phyloP scores from a whole-genome alignment of 2,797 vertebrate genomes.

The Sebastes miniatus region DNA sequence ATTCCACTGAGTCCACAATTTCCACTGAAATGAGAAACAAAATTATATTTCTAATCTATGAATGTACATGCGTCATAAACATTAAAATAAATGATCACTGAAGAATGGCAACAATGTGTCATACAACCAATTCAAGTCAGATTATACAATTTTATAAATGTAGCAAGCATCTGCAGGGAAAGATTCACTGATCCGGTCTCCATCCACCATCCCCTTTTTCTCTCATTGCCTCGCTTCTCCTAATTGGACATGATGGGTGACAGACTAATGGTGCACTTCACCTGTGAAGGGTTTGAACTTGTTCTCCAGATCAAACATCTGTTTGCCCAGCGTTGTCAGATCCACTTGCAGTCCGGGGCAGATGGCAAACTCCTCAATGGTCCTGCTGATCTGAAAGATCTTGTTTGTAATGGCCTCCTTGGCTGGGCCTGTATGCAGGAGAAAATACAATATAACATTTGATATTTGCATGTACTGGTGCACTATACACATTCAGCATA shows the following conservation, averaged over 20 bases:
- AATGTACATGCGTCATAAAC: neutral
- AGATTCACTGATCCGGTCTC: neutral
- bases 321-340: conserved; percentile 90
- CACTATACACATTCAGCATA: neutral
- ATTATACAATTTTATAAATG: neutral
- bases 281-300: conserved; percentile 99
- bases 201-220: neutral
- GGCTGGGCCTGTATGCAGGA: conserved; percentile 86
- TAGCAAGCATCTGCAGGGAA: neutral
- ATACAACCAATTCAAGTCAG: too few relatives aligned
- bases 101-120: neutral
- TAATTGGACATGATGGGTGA: neutral
- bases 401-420: conserved; percentile 89
- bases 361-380: conserved; percentile 93
- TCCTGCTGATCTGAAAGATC: conserved; percentile 97
- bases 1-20: conserved; percentile 95
- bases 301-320: conserved; percentile 95
- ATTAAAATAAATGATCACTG: neutral
- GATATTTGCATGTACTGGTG: neutral
- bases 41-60: neutral
- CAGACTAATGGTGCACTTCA: conserved; percentile 39
- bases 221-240: neutral
- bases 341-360: conserved; percentile 93
- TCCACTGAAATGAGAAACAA: conserved; percentile 84
- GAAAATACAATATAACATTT: neutral